Conservation (phyloP, 2,888 invertebrate genomes). For the Hecatera dysodea region DNA sequence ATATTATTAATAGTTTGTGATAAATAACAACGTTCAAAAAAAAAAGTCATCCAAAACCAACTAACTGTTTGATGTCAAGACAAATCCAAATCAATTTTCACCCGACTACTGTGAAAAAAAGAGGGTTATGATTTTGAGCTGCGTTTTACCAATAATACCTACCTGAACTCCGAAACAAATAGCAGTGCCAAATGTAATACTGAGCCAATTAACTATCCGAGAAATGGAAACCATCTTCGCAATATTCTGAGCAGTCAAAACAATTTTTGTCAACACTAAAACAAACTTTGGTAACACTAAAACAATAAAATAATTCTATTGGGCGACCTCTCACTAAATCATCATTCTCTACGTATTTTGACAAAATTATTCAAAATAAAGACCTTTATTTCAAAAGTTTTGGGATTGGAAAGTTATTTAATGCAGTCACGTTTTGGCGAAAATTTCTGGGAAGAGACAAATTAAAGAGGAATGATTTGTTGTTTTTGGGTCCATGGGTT, state of each 20-base stretch:
- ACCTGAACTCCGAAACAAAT: neutral
- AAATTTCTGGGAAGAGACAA: slow-evolving; percentile 8
- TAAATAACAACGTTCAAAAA: too few species aligned
- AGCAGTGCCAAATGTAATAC: slow-evolving; percentile 1
- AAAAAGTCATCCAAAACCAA: too few species aligned
- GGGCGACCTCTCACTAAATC: slow-evolving; percentile 41
- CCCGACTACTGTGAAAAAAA: too few species aligned
- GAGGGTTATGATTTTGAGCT: too few species aligned
- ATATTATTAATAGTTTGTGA: too few species aligned
- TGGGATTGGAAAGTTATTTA: slow-evolving; percentile 45
- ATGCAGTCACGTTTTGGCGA: slow-evolving; percentile 1
- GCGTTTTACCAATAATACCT: too few species aligned
- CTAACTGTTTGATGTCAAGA: too few species aligned
- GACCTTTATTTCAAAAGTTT: slow-evolving; percentile 49
- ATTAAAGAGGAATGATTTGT: slow-evolving; percentile 14
- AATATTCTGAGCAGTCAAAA: neutral
- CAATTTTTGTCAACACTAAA: slow-evolving; percentile 23
- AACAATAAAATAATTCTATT: slow-evolving; percentile 52
- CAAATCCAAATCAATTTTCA: too few species aligned
- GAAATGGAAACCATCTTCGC: neutral
- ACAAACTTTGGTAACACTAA: slow-evolving; percentile 29
- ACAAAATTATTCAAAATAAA: slow-evolving; percentile 49
- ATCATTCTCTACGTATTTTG: slow-evolving; percentile 53
- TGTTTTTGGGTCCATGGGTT: neutral
- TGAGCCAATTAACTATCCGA: neutral